Evolutionary conservation across 2,797 vertebrate species (phyloP).

Genomic region (Protonibea diacanthus): DNA sequence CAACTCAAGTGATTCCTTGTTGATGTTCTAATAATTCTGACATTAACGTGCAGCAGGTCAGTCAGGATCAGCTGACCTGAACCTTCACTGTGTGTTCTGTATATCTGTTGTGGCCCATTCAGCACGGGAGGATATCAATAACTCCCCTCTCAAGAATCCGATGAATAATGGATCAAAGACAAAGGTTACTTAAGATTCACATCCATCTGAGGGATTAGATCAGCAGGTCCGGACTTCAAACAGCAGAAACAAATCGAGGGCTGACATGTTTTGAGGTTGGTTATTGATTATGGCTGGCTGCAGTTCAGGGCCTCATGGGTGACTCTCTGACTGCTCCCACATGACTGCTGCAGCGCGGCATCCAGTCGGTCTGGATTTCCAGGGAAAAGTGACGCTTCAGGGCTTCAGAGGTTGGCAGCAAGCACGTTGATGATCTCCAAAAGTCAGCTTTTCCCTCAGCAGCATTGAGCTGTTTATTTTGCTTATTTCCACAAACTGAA

Average conservation of each 20-base stretch:
- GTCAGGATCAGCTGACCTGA: constrained; percentile 24
- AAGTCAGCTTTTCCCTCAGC: constrained; percentile 45
- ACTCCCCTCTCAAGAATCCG: constrained; percentile 63
- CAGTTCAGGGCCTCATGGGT: constrained; percentile 58
- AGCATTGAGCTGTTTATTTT: constrained; percentile 59
- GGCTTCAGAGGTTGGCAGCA: constrained; percentile 31
- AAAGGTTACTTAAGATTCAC: constrained; percentile 79
- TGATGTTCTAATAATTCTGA: neutral
- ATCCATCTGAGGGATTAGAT: constrained; percentile 78
- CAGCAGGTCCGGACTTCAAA: constrained; percentile 80
- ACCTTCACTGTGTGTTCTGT: constrained; percentile 9
- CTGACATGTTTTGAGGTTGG: constrained; percentile 72
- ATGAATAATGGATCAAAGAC: constrained; percentile 84
- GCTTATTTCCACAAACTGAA: constrained; percentile 57
- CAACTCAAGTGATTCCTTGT: neutral
- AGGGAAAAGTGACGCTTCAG: constrained; percentile 38
- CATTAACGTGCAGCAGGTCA: constrained; percentile 1
- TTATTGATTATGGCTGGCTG: constrained; percentile 77
- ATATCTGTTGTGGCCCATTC: constrained; percentile 62
- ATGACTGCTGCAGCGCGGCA: neutral
- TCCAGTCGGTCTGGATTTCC: constrained; percentile 38
- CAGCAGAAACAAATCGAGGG: constrained; percentile 74
- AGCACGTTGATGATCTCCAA: constrained; percentile 14
- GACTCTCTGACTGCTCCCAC: constrained; percentile 49
- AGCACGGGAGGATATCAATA: constrained; percentile 66